Conservation (phyloP, 2,797 vertebrate species). For the Psittacula derbiana region DNA sequence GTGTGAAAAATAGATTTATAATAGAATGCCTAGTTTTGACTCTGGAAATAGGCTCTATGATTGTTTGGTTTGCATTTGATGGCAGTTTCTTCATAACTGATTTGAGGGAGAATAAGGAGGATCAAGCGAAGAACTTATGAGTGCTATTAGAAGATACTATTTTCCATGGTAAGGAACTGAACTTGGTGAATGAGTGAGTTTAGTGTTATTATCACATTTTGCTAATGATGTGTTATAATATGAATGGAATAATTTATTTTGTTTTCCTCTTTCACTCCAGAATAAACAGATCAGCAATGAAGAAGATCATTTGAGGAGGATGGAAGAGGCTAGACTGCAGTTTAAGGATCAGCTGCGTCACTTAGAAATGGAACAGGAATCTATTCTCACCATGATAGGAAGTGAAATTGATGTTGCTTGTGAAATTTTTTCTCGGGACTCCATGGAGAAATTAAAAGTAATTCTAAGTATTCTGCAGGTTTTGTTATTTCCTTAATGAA, state of each 20-base stretch:
- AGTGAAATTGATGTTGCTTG: constrained; percentile 87
- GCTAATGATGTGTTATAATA: neutral
- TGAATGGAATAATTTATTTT: neutral
- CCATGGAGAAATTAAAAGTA: constrained; percentile 89
- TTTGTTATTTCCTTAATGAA: constrained; percentile 34
- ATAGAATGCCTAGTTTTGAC: neutral
- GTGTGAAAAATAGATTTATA: neutral
- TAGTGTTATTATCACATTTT: neutral
- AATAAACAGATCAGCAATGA: constrained; percentile 73
- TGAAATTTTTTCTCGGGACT: constrained; percentile 81
- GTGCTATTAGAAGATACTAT: neutral
- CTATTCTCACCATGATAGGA: constrained; percentile 83
- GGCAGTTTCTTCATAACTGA: neutral
- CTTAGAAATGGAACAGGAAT: constrained; percentile 85
- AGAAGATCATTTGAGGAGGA: constrained; percentile 74
- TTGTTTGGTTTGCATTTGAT: neutral
- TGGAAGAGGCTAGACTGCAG: constrained; percentile 76
- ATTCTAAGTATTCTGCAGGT: constrained; percentile 58
- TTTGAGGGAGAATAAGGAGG: neutral
- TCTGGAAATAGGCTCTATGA: neutral
- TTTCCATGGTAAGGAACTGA: neutral
- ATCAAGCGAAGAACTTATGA: neutral
- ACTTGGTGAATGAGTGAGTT: neutral
- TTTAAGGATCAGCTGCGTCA: constrained; percentile 81
- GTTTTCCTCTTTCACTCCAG: constrained; percentile 62